Evolutionary conservation across 2,888 invertebrate genomes (phyloP).

Genomic region (Drosophila crucigera): DNA sequence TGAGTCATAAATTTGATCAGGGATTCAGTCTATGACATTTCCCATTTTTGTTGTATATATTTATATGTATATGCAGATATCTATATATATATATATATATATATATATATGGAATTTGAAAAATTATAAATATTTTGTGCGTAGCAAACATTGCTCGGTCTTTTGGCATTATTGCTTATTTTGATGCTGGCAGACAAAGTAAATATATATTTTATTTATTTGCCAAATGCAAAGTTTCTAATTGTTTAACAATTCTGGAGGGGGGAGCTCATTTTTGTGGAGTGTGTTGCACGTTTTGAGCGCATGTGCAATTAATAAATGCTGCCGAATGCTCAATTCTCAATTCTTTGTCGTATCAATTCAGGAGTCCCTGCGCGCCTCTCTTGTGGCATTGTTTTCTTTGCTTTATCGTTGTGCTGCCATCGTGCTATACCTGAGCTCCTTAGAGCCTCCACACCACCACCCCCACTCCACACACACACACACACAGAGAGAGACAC

Average conservation of each 20-base stretch:
- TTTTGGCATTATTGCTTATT: background rate
- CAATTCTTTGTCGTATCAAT: conserved; percentile 45
- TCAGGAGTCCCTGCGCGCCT: conserved; percentile 15
- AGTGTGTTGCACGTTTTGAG: conserved; percentile 67
- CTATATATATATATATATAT: background rate
- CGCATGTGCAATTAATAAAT: conserved; percentile 80
- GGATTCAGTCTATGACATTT: background rate
- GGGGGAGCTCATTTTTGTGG: background rate
- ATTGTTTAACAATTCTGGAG: background rate
- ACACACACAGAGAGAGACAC: background rate
- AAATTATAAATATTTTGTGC: background rate
- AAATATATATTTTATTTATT: background rate
- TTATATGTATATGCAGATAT: background rate
- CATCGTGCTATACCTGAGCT: conserved; percentile 60
- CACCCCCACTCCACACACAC: background rate
- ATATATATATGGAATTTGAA: background rate
- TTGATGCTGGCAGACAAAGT: background rate
- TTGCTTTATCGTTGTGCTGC: conserved; percentile 64
- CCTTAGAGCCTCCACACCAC: background rate
- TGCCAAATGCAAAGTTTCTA: conserved; percentile 1
- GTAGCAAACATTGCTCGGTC: background rate
- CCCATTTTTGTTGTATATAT: background rate
- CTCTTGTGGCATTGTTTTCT: conserved; percentile 61
- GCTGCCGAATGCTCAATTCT: conserved; percentile 63
- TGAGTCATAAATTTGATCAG: background rate